phyloP scores from a whole-genome alignment of 2,888 invertebrate genomes.

The Zootermopsis nevadensis region DNA sequence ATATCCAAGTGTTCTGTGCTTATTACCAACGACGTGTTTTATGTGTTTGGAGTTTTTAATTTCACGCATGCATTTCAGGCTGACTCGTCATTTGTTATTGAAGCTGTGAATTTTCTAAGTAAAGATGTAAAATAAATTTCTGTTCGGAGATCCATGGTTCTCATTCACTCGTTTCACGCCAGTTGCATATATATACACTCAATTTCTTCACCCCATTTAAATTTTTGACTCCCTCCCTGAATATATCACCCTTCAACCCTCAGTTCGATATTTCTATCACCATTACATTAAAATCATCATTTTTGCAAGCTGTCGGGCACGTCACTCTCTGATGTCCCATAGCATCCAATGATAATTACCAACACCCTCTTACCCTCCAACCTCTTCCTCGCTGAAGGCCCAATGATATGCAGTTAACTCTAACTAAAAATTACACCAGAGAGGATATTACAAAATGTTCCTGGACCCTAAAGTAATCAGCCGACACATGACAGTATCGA shows the following conservation, averaged over 20 bases:
- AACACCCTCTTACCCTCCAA: background rate
- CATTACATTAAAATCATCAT: background rate
- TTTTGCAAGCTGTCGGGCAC: background rate
- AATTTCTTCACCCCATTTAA: background rate
- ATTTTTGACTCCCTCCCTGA: background rate
- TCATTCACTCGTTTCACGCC: too few species aligned
- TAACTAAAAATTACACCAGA: background rate
- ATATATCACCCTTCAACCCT: background rate
- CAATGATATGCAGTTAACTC: background rate
- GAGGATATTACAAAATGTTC: background rate
- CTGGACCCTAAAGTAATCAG: background rate
- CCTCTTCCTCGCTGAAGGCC: background rate
- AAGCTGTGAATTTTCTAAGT: too few species aligned
- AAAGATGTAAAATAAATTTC: too few species aligned
- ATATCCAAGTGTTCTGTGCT: too few species aligned
- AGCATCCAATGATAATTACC: background rate
- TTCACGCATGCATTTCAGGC: too few species aligned
- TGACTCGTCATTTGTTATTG: too few species aligned
- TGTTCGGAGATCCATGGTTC: too few species aligned
- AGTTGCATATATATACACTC: background rate
- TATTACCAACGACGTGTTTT: too few species aligned
- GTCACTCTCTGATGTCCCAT: background rate
- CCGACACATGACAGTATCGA: background rate
- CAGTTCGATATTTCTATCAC: background rate
- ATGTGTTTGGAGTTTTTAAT: too few species aligned